phyloP scores from a whole-genome alignment of 1,140 invertebrate genomes.

The Aphidius gifuensis region DNA sequence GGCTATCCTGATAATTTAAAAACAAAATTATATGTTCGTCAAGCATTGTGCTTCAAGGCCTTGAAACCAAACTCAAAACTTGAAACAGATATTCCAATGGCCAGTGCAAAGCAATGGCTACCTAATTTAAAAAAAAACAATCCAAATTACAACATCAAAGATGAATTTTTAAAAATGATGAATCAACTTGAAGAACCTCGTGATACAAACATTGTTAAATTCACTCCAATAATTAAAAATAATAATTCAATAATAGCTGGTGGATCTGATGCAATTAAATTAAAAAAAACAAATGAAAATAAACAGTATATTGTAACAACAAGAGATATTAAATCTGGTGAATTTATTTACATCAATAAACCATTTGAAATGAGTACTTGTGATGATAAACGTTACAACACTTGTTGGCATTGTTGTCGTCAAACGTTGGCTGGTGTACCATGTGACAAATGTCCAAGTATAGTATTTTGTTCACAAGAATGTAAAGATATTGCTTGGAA shows the following conservation, averaged over 20 bases:
- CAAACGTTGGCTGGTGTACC: slow-evolving; percentile 60
- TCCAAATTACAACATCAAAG: too few species aligned
- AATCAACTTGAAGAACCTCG: background rate
- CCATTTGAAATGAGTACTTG: slow-evolving; percentile 69
- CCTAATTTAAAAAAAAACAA: too few species aligned
- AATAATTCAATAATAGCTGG: slow-evolving; percentile 3
- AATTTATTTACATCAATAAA: slow-evolving; percentile 72
- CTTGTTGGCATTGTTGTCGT: slow-evolving; percentile 73
- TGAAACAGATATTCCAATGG: background rate
- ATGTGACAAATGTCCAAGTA: slow-evolving; percentile 61
- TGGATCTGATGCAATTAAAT: slow-evolving; percentile 2
- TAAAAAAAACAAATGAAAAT: slow-evolving; percentile 44
- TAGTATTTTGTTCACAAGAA: slow-evolving; percentile 65
- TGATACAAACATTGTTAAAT: slow-evolving; percentile 1
- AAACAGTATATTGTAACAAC: slow-evolving; percentile 64
- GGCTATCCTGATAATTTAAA: slow-evolving; percentile 12
- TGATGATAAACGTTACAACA: slow-evolving; percentile 57
- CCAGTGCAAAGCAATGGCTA: background rate
- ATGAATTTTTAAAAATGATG: background rate
- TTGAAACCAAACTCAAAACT: background rate
- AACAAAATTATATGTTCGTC: slow-evolving; percentile 13
- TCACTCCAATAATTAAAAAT: background rate
- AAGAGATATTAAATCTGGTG: slow-evolving; percentile 64
- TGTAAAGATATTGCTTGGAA: slow-evolving; percentile 63
- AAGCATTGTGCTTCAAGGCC: background rate